Conservation (phyloP, 2,797 vertebrate species). For the Schizothorax lantsangensis region DNA sequence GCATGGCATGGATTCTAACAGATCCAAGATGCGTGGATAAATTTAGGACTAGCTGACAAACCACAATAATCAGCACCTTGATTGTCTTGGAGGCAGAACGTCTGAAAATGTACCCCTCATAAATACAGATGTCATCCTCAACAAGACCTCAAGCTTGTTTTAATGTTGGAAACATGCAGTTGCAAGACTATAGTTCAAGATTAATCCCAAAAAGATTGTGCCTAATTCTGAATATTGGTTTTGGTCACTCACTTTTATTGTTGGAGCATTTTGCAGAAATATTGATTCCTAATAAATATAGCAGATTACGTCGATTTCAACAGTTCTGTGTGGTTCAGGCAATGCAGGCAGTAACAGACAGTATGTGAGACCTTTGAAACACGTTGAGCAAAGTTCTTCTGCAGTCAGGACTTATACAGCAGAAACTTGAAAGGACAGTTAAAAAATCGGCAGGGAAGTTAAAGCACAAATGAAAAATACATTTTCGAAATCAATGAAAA, state of each 20-base stretch:
- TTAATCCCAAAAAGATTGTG: slow-evolving; percentile 44
- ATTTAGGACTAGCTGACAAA: neutral
- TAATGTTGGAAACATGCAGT: slow-evolving; percentile 12
- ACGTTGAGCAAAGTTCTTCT: slow-evolving; percentile 55
- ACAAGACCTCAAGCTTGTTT: neutral
- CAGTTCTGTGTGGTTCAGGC: slow-evolving; percentile 41
- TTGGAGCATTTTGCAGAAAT: slow-evolving; percentile 69
- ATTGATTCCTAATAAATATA: slow-evolving; percentile 63
- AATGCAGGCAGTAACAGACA: slow-evolving; percentile 67
- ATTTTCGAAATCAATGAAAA: slow-evolving; percentile 71
- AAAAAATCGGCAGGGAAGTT: slow-evolving; percentile 68
- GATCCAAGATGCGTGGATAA: neutral
- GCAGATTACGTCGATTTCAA: slow-evolving; percentile 34
- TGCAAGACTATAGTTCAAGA: slow-evolving; percentile 23
- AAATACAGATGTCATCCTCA: neutral
- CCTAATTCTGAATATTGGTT: slow-evolving; percentile 62
- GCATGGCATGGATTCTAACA: neutral
- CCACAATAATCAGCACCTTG: neutral
- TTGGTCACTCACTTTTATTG: slow-evolving; percentile 79
- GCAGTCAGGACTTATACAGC: slow-evolving; percentile 51
- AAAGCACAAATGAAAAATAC: slow-evolving; percentile 53
- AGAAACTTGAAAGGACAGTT: slow-evolving; percentile 48
- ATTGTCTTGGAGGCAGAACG: slow-evolving; percentile 14
- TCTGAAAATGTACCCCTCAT: slow-evolving; percentile 5
- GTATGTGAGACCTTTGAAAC: slow-evolving; percentile 55